A percentile compares a stretch with the other conserved stretches of the same genome.
Conservation (phyloP, 2,797 vertebrate genomes). For the Pitangus sulphuratus region DNA sequence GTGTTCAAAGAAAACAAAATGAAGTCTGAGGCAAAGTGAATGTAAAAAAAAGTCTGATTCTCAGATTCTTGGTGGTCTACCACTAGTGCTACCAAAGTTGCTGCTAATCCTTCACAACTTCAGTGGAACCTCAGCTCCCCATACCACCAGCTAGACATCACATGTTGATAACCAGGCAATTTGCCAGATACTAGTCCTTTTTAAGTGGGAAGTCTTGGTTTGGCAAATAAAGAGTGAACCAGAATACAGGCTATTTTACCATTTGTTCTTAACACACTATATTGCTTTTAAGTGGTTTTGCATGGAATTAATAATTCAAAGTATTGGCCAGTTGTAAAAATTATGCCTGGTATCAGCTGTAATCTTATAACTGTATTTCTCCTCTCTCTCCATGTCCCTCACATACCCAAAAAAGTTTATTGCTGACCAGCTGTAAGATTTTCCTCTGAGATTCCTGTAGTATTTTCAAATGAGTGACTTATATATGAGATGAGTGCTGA, state of each 20-base stretch:
- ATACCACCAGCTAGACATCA: not conserved
- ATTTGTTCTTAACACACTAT: not conserved
- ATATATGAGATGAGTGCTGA: not conserved
- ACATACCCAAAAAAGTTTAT: fast-evolving
- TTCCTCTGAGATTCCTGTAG: not conserved
- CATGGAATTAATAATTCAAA: not conserved
- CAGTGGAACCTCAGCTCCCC: not conserved
- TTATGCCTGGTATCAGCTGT: not conserved
- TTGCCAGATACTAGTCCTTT: not conserved
- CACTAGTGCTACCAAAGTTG: not conserved
- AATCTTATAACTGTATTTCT: not conserved
- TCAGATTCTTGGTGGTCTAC: not conserved
- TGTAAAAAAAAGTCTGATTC: not conserved
- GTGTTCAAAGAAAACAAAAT: not conserved
- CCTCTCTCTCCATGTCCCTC: not conserved
- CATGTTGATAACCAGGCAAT: not conserved
- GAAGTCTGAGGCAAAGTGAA: not conserved
- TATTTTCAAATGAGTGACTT: not conserved
- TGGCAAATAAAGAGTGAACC: not conserved
- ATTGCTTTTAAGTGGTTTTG: not conserved
- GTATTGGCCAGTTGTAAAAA: not conserved
- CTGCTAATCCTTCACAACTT: not conserved
- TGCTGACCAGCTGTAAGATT: not conserved
- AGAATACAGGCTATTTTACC: not conserved
- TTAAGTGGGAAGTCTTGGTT: not conserved